A percentile compares a stretch with the other conserved stretches of the same genome.
phyloP scores from a whole-genome alignment of 2,113 vertebrate genomes.

The Puntigrus tetrazona region DNA sequence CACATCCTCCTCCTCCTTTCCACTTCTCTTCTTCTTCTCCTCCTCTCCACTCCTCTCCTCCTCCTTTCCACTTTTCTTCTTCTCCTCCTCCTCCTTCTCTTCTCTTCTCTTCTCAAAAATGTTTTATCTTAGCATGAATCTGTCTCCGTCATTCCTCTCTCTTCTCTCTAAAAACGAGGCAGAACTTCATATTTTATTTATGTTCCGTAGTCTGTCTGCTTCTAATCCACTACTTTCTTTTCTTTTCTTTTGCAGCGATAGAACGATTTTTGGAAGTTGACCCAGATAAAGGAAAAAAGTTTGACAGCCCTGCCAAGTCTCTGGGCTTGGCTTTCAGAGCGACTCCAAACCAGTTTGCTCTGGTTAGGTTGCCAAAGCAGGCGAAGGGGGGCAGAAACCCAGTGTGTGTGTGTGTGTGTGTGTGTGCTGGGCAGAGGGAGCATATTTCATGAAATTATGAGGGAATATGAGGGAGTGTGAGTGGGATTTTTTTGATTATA shows the following conservation, averaged over 20 bases:
- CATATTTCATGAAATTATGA: constrained; percentile 39
- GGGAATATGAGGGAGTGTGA: constrained; percentile 18
- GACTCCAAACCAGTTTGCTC: constrained; percentile 81
- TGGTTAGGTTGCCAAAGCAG: constrained; percentile 73
- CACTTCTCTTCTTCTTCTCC: too few species aligned
- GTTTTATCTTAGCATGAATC: not conserved
- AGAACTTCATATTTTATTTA: constrained; percentile 64
- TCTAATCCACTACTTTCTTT: constrained; percentile 37
- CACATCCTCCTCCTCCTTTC: too few species aligned
- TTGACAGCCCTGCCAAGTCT: constrained; percentile 69
- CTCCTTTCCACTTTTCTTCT: too few species aligned
- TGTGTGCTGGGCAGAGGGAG: constrained; percentile 14
- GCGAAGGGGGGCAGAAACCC: constrained; percentile 58
- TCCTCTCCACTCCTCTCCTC: too few species aligned
- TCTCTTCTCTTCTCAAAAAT: too few species aligned
- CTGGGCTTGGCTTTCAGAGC: constrained; percentile 77
- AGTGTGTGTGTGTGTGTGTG: not conserved
- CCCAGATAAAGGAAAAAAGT: constrained; percentile 53
- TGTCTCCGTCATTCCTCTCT: not conserved
- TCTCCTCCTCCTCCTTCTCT: too few species aligned
- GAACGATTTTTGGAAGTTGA: constrained; percentile 59
- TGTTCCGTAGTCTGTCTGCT: constrained; percentile 61
- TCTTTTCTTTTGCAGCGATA: constrained; percentile 44
- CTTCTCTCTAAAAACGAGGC: constrained; percentile 28
- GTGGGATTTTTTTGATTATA: constrained; percentile 30